A percentile compares a stretch with the other conserved stretches of the same genome.
Conservation (phyloP, 2,797 vertebrate genomes). For the Pagetopsis macropterus region DNA sequence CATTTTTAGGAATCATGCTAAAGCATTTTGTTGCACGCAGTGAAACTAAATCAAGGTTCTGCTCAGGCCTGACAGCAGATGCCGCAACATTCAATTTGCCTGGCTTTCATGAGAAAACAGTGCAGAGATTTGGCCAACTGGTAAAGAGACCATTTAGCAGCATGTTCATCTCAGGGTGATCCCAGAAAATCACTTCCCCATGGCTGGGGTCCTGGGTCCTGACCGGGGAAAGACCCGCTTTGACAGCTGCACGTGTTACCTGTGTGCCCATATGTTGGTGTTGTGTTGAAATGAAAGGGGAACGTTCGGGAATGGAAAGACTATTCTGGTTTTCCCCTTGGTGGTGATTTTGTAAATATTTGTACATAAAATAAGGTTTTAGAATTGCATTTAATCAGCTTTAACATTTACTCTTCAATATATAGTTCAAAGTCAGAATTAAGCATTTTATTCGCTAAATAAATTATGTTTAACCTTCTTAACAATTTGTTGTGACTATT, state of each 20-base stretch:
- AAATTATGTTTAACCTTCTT: background rate
- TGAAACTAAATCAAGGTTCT: conserved; percentile 48
- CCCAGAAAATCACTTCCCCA: conserved; percentile 62
- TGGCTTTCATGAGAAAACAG: conserved; percentile 67
- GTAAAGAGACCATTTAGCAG: conserved; percentile 72
- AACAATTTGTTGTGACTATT: conserved; percentile 11
- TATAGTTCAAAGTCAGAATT: conserved; percentile 5
- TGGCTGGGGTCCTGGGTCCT: conserved; percentile 24
- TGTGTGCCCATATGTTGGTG: conserved; percentile 2
- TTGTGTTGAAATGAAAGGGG: background rate
- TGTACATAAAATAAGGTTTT: background rate
- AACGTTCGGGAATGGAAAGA: background rate
- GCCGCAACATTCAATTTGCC: conserved; percentile 67
- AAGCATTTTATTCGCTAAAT: background rate
- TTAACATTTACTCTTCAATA: background rate
- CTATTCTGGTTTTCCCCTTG: background rate
- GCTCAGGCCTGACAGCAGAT: conserved; percentile 49
- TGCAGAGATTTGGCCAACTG: conserved; percentile 57
- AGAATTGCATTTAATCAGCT: background rate
- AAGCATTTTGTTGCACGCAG: conserved; percentile 44
- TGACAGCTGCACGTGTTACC: conserved; percentile 32
- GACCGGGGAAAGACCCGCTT: conserved; percentile 17
- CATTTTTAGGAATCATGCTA: conserved; percentile 43
- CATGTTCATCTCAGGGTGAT: conserved; percentile 62
- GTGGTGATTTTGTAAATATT: background rate